Evolutionary conservation across 2,888 invertebrate species (phyloP).

Genomic region (Lasioglossum leucozonium): DNA sequence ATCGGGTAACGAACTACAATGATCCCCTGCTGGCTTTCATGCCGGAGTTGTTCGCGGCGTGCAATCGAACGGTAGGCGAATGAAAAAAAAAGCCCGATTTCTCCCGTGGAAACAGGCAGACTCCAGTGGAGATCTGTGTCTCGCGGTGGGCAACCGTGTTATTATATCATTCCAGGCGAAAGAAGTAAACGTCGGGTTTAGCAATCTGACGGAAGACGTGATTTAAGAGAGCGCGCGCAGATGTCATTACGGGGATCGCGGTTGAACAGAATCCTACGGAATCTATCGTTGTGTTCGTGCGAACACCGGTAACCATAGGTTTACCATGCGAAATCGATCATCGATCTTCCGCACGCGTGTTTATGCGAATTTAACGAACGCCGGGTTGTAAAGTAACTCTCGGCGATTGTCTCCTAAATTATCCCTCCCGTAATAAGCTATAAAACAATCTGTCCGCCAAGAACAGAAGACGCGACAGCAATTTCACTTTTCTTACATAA

Average conservation of each 20-base stretch:
- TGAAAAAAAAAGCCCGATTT: conserved; percentile 18
- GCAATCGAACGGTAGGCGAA: not conserved
- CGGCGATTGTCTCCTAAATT: not conserved
- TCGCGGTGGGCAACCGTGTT: conserved; percentile 57
- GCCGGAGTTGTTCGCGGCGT: conserved; percentile 8
- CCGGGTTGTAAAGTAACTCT: not conserved
- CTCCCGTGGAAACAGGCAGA: conserved; percentile 39
- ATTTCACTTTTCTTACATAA: not conserved
- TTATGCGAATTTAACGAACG: conserved; percentile 25
- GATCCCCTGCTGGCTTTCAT: conserved; percentile 27
- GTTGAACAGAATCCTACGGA: conserved; percentile 50
- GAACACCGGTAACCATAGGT: conserved; percentile 60
- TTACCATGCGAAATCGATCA: conserved; percentile 59
- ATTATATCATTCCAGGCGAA: conserved; percentile 71
- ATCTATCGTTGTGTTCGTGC: conserved; percentile 48
- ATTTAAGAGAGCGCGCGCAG: conserved; percentile 54
- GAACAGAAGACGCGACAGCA: not conserved
- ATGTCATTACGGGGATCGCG: conserved; percentile 68
- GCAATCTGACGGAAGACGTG: conserved; percentile 61
- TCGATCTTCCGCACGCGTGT: conserved; percentile 38
- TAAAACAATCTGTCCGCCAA: not conserved
- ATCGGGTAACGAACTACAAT: conserved; percentile 53
- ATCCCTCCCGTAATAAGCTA: not conserved
- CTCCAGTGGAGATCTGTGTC: conserved; percentile 36
- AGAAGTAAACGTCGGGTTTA: conserved; percentile 58